Evolutionary conservation across 2,888 invertebrate species (phyloP).

Genomic region (Adineta ricciae): DNA sequence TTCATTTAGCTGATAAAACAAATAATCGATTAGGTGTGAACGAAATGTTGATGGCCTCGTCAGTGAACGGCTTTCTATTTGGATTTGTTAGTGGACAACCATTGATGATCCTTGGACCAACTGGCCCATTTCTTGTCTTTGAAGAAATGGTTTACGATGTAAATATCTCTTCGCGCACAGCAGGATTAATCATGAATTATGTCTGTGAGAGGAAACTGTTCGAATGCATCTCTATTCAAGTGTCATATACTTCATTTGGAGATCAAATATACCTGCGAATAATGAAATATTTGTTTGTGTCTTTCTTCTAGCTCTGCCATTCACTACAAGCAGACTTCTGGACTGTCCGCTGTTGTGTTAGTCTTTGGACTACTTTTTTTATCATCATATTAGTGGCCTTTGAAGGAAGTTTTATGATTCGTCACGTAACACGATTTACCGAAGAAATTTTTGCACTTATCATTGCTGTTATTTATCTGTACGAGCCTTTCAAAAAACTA

Average conservation of each 20-base stretch:
- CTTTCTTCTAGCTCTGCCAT: constrained; percentile 32
- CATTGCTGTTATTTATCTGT: constrained; percentile 86
- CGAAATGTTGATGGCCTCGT: constrained; percentile 74
- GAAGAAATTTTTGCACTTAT: constrained; percentile 93
- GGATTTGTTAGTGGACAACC: constrained; percentile 81
- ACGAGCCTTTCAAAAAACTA: constrained; percentile 46
- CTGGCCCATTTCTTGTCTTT: constrained; percentile 83
- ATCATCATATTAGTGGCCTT: constrained; percentile 70
- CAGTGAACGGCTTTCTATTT: constrained; percentile 73
- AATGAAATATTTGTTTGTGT: neutral
- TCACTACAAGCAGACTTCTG: neutral
- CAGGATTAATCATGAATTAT: no score
- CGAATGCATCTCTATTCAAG: no score
- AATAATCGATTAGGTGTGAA: constrained; percentile 75
- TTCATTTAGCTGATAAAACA: constrained; percentile 33
- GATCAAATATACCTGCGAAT: no score
- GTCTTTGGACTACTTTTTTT: constrained; percentile 52
- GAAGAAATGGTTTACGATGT: constrained; percentile 76
- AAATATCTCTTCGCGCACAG: constrained; percentile 39
- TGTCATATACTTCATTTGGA: no score
- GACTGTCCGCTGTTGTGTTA: constrained; percentile 11
- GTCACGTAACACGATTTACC: constrained; percentile 80
- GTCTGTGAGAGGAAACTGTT: no score
- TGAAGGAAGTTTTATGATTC: constrained; percentile 83
- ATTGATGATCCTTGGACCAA: constrained; percentile 83